A percentile compares a stretch with the other conserved stretches of the same genome.
Evolutionary conservation across 2,797 vertebrate species (phyloP).

Genomic region (Epinephelus awoara): DNA sequence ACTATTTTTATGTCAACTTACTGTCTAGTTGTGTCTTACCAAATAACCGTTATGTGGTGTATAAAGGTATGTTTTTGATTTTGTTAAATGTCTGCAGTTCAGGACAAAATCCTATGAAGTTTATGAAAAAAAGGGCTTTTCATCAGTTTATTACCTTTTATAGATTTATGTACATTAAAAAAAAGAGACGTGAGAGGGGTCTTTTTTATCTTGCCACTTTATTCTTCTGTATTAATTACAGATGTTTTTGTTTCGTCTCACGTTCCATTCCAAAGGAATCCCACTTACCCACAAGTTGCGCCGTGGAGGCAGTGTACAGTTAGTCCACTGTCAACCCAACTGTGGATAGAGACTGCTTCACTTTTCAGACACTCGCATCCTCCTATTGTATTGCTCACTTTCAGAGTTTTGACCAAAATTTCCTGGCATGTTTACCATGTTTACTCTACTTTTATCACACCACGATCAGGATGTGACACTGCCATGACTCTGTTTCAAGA

Average conservation of each 20-base stretch:
- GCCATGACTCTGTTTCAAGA: conserved; percentile 77
- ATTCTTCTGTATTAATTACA: neutral
- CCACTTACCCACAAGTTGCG: conserved; percentile 15
- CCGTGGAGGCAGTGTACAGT: conserved; percentile 29
- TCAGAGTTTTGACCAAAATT: conserved; percentile 78
- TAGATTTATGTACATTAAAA: neutral
- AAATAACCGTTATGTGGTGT: neutral
- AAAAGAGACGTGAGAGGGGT: too few relatives aligned
- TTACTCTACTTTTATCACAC: conserved; percentile 80
- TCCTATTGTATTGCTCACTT: conserved; percentile 71
- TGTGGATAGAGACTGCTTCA: conserved; percentile 52
- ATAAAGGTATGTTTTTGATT: neutral
- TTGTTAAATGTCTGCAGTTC: neutral
- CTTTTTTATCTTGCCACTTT: neutral
- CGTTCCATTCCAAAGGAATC: neutral
- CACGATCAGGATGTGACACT: conserved; percentile 78
- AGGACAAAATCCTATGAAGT: neutral
- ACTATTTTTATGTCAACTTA: neutral
- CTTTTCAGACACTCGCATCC: conserved; percentile 56
- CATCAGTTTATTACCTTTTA: neutral
- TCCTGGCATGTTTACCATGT: conserved; percentile 82
- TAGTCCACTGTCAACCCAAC: conserved; percentile 56
- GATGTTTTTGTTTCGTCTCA: conserved; percentile 3
- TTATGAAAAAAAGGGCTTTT: neutral
- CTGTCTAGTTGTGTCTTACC: neutral